Evolutionary conservation across 2,888 invertebrate species (phyloP), one percentile per base, ranked within the genome.

Genomic region (Nemurella pictetii): DNA sequence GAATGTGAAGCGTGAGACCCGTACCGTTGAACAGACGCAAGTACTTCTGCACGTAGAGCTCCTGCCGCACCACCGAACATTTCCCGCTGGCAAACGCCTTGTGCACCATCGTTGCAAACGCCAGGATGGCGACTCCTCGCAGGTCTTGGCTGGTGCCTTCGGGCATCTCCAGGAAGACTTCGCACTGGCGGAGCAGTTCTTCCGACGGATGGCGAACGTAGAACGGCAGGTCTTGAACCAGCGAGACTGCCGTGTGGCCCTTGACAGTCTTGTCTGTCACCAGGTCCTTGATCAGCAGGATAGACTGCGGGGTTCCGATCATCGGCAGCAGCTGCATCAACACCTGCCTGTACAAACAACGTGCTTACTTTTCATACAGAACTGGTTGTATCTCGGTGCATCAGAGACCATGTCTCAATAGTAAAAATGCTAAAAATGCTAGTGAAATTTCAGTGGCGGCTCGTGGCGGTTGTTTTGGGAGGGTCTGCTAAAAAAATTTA

Each of bases 271-370:
- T 91, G 29, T 91, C 91, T 35, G 93, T 92, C 30, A 93, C 89
- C 77, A 95, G 89, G 87, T 95, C 93, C 86, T 93, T 91, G 35
- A 95, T 93, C 83, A 95, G 92, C 78, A 93, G 90, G 0, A 94
- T 94, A 0, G 94, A 93, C 0, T 93, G 93, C 35, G 92, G 92
- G 7, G 94, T 94, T 75, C 95, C 93, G 30, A 94, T 93, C 87
- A 95, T 93, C 0, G 95, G 95, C 36, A 95, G 91, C 0, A 94
- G 92, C 89, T 95, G 95, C 87, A 95, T 90, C 88, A 95, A 95
- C 88, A 95, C 94, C 88, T 95, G 95, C 80, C 94, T 91, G 83
- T 30, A 87, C 86, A 84, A 3, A n/a, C n/a, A n/a, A n/a, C n/a
- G n/a, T n/a, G n/a, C n/a, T n/a, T n/a, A n/a, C n/a, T n/a, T n/a